These are phyloP conservation scores for Sinocyclocheilus anshuiensis DNA, from an alignment of 2,113 vertebrate genomes.

Conservation along the genomic window DNA sequence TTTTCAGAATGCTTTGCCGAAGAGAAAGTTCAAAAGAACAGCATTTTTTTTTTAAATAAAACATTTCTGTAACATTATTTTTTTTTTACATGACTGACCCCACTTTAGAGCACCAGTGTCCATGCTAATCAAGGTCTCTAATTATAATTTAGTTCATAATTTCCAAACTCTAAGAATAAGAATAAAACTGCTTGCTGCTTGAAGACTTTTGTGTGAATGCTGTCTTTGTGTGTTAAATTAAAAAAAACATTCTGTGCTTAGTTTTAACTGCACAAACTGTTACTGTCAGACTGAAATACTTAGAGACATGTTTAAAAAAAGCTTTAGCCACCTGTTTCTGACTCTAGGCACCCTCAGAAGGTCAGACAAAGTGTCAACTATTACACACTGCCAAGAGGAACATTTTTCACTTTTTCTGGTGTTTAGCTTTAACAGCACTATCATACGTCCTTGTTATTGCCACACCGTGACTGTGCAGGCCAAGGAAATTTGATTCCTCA, in stretches of 20 bases:
- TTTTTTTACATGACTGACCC: too few species aligned
- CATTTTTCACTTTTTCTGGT: not conserved
- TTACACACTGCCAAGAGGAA: not conserved
- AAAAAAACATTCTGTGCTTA: not conserved
- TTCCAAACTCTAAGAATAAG: not conserved
- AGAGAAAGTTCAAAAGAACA: too few species aligned
- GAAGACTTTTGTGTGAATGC: not conserved
- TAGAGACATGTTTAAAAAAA: not conserved
- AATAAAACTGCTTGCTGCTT: not conserved
- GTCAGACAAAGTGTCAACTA: not conserved
- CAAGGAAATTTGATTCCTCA: not conserved
- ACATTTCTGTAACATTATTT: too few species aligned
- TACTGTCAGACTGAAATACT: not conserved
- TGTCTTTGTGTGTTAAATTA: not conserved
- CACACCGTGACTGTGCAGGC: not conserved
- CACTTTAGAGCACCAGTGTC: not conserved
- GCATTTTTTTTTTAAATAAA: too few species aligned
- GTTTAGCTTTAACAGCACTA: not conserved
- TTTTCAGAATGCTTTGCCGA: too few species aligned
- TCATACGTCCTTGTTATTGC: not conserved
- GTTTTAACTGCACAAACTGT: not conserved
- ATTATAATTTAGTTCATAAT: not conserved
- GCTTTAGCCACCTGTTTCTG: not conserved
- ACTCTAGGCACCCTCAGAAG: not conserved
- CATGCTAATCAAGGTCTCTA: not conserved